Conservation (phyloP, 2,797 vertebrate genomes). For the Chloroceryle amazona region DNA sequence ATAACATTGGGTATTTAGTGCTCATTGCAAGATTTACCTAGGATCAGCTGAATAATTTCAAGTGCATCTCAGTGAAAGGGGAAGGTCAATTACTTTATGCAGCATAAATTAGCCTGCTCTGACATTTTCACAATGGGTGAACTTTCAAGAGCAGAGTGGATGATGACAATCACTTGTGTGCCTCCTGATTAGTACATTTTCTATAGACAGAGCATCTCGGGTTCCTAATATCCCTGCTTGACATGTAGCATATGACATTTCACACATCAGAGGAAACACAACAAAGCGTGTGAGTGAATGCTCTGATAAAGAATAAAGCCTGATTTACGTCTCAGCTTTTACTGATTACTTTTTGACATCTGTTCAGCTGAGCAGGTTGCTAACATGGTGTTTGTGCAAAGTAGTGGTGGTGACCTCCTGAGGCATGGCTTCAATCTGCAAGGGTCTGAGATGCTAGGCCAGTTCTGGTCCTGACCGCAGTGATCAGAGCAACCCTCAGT, state of each 20-base stretch:
- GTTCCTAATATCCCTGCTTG: neutral
- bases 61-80: neutral
- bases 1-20: neutral
- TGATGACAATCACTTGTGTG: neutral
- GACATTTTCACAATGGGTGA: neutral
- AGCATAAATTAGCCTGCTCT: neutral
- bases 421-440: accelerated
- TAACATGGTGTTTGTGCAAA: neutral
- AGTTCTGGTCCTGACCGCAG: accelerated
- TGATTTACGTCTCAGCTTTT: neutral
- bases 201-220: neutral
- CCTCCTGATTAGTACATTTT: neutral
- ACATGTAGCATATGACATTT: neutral
- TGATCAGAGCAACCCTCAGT: neutral
- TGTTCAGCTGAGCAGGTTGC: neutral
- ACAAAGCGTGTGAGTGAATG: neutral
- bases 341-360: neutral
- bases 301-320: neutral
- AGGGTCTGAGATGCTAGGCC: neutral
- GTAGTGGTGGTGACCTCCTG: neutral
- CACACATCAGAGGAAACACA: neutral
- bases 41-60: conserved; percentile 26
- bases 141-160: neutral
- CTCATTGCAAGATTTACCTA: conserved; percentile 39
- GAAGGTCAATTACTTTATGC: conserved; percentile 18